phyloP scores from a whole-genome alignment of 2,888 invertebrate species.

The Yponomeuta sedellus region DNA sequence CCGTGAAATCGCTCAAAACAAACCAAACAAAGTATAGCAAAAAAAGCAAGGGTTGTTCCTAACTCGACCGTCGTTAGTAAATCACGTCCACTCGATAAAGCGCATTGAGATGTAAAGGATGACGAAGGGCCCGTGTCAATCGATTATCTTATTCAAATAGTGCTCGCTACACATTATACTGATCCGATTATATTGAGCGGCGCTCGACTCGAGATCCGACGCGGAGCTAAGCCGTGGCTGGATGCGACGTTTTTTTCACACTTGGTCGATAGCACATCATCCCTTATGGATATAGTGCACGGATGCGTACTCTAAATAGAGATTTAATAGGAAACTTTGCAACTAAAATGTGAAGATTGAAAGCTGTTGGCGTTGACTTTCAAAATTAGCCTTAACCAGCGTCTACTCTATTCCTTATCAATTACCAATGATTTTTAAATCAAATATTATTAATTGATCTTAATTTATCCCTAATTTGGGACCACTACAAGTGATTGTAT shows the following conservation, averaged over 20 bases:
- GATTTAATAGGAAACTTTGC: background rate
- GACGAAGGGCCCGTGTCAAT: conserved; percentile 19
- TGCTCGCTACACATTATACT: conserved; percentile 15
- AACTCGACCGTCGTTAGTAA: background rate
- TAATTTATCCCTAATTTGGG: no score
- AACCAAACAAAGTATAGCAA: background rate
- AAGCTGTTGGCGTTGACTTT: no score
- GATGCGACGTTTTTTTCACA: background rate
- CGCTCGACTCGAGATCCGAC: background rate
- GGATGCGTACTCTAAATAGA: no score
- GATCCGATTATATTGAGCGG: conserved; percentile 14
- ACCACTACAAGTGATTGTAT: no score
- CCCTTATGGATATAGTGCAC: no score
- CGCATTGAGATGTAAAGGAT: conserved; percentile 12
- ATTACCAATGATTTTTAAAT: no score
- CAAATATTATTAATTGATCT: no score
- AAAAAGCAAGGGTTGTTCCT: background rate
- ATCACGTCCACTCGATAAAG: background rate
- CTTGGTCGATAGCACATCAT: no score
- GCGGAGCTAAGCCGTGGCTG: background rate
- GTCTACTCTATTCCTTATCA: no score
- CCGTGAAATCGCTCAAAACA: background rate
- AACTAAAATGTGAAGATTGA: no score
- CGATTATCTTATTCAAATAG: conserved; percentile 14
- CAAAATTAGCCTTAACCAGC: no score